Percentiles rank a stretch among this genome's conserved stretches.
Conservation (phyloP, 2,888 invertebrate genomes). For the Cheilosia variabilis region DNA sequence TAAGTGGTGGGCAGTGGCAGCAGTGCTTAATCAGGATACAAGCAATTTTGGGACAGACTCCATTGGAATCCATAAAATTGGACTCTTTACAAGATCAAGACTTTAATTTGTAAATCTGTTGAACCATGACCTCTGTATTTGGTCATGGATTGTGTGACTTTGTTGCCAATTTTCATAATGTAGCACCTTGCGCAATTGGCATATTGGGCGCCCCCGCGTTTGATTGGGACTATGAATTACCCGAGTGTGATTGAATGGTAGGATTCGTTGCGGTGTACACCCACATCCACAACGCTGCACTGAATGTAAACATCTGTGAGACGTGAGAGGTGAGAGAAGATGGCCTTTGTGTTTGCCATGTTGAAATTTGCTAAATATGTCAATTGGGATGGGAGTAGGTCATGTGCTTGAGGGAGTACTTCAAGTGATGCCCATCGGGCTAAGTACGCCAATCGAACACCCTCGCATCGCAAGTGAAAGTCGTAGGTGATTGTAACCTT, state of each 20-base stretch:
- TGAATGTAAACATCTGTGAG: slow-evolving; percentile 3
- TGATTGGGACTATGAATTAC: slow-evolving; percentile 56
- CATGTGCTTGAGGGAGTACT: slow-evolving; percentile 33
- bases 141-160: slow-evolving; percentile 35
- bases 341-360: slow-evolving; percentile 28
- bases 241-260: slow-evolving; percentile 33
- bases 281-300: slow-evolving; percentile 9
- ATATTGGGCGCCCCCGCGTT: slow-evolving; percentile 47
- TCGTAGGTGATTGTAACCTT: slow-evolving; percentile 21
- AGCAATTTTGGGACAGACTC: slow-evolving; percentile 9
- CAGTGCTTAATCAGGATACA: slow-evolving; percentile 43
- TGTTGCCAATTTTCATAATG: slow-evolving; percentile 32
- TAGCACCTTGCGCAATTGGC: slow-evolving; percentile 21
- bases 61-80: slow-evolving; percentile 24
- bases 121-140: slow-evolving; percentile 54
- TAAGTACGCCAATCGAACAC: slow-evolving; percentile 44
- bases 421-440: slow-evolving; percentile 23
- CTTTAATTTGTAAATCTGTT: slow-evolving; percentile 41
- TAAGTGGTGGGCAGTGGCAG: slow-evolving; percentile 26
- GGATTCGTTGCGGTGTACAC: slow-evolving; percentile 6
- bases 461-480: slow-evolving; percentile 49
- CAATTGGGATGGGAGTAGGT: slow-evolving; percentile 41
- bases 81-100: slow-evolving; percentile 58
- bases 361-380: slow-evolving; percentile 52
- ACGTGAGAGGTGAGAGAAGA: neutral